phyloP scores from a whole-genome alignment of 2,888 invertebrate species.

The Zygothrica quintamaculata region DNA sequence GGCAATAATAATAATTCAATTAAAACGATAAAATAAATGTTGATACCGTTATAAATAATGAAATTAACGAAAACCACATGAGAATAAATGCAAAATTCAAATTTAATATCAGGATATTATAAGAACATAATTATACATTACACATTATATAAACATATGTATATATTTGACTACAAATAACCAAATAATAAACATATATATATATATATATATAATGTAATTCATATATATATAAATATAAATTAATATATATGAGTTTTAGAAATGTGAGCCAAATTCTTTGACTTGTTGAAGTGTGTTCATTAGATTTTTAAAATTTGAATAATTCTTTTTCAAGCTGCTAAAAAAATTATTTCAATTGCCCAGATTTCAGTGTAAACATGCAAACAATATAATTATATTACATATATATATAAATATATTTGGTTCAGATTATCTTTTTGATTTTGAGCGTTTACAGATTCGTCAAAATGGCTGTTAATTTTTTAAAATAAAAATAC shows the following conservation, averaged over 20 bases:
- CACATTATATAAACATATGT: conserved; percentile 15
- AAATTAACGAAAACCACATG: background rate
- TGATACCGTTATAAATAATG: conserved; percentile 34
- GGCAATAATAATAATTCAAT: conserved; percentile 60
- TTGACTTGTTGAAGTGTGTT: conserved; percentile 62
- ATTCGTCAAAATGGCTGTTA: conserved; percentile 85
- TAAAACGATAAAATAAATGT: conserved; percentile 23
- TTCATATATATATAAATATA: background rate
- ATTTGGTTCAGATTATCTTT: conserved; percentile 63
- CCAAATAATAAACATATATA: conserved; percentile 18
- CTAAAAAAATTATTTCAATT: conserved; percentile 28
- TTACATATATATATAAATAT: conserved; percentile 37
- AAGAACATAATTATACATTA: conserved; percentile 40
- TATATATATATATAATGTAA: conserved; percentile 13
- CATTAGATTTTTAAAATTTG: conserved; percentile 33
- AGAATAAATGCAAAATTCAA: conserved; percentile 28
- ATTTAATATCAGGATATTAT: conserved; percentile 52
- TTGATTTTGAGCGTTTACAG: conserved; percentile 76
- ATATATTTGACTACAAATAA: conserved; percentile 20
- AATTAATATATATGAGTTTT: conserved; percentile 3
- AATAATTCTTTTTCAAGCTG: conserved; percentile 7
- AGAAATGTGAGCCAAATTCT: conserved; percentile 42
- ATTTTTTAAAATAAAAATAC: conserved; percentile 83
- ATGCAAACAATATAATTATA: conserved; percentile 42
- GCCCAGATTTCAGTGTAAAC: conserved; percentile 19